Conservation (phyloP, 1,140 invertebrate species). For the Notospermus geniculatus region DNA sequence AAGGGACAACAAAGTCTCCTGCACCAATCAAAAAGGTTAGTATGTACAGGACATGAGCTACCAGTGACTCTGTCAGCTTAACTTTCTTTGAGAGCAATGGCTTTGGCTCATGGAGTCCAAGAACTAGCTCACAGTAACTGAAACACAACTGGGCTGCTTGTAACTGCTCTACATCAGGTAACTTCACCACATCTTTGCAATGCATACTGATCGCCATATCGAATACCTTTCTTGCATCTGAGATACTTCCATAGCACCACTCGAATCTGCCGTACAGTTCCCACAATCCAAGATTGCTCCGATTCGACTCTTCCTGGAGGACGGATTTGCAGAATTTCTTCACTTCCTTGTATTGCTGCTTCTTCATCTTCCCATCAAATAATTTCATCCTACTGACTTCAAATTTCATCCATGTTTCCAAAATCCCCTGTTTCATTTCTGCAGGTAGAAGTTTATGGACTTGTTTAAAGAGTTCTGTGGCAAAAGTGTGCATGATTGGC, state of each 20-base stretch:
- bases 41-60: not conserved
- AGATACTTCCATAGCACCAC: constrained; percentile 35
- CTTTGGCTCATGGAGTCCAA: constrained; percentile 8
- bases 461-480: constrained; percentile 28
- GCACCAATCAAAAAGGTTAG: constrained; percentile 1
- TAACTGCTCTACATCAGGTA: constrained; percentile 7
- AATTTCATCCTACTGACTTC: constrained; percentile 24
- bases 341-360: constrained; percentile 35
- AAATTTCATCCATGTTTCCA: constrained; percentile 32
- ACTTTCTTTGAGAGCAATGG: not conserved
- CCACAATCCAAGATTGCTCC: constrained; percentile 56
- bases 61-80: not conserved
- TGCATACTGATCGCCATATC: constrained; percentile 47
- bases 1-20: not conserved
- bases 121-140: constrained; percentile 31
- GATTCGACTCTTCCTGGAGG: constrained; percentile 51
- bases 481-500: constrained; percentile 17
- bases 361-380: constrained; percentile 10
- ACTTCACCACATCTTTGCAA: constrained; percentile 8
- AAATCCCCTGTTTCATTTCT: constrained; percentile 28
- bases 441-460: constrained; percentile 28
- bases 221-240: constrained; percentile 48
- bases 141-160: constrained; percentile 34
- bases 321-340: constrained; percentile 52
- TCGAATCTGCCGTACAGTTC: constrained; percentile 51